These are phyloP conservation scores for Drosophila miranda DNA, from an alignment of 1,140 invertebrate genomes.

Conservation along the genomic window DNA sequence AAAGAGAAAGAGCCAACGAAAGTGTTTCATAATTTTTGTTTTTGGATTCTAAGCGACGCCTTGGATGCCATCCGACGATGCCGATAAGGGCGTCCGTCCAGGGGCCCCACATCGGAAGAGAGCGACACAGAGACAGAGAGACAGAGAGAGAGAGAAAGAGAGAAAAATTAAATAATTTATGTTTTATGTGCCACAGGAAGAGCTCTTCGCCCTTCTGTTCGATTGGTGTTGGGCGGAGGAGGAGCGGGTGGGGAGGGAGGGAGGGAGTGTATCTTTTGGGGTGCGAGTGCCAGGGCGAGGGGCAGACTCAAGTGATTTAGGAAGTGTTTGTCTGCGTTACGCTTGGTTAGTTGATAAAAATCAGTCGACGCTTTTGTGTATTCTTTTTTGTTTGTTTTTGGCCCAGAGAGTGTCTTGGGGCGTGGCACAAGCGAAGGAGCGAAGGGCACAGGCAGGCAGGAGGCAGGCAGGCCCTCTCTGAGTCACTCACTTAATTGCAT, in stretches of 20 bases:
- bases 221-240: neutral
- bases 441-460: neutral
- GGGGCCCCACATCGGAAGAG: neutral
- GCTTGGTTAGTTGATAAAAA: conserved; percentile 82
- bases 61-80: conserved; percentile 48
- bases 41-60: conserved; percentile 56
- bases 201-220: conserved; percentile 44
- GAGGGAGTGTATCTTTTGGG: conserved; percentile 8
- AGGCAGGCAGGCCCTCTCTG: conserved; percentile 10
- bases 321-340: conserved; percentile 81
- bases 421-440: neutral
- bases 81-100: conserved; percentile 44
- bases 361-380: conserved; percentile 70
- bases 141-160: neutral
- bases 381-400: conserved; percentile 21
- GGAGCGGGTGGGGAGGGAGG: neutral
- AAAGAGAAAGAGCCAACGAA: conserved; percentile 21
- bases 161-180: conserved; percentile 79
- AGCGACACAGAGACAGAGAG: neutral
- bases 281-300: conserved; percentile 12
- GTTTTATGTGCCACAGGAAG: conserved; percentile 77
- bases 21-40: conserved; percentile 75
- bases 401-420: neutral
- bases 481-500: conserved; percentile 62
- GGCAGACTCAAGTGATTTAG: conserved; percentile 75